A percentile compares a stretch with the other conserved stretches of the same genome.
Conservation (phyloP, 1,140 invertebrate species). For the Amphibalanus amphitrite region DNA sequence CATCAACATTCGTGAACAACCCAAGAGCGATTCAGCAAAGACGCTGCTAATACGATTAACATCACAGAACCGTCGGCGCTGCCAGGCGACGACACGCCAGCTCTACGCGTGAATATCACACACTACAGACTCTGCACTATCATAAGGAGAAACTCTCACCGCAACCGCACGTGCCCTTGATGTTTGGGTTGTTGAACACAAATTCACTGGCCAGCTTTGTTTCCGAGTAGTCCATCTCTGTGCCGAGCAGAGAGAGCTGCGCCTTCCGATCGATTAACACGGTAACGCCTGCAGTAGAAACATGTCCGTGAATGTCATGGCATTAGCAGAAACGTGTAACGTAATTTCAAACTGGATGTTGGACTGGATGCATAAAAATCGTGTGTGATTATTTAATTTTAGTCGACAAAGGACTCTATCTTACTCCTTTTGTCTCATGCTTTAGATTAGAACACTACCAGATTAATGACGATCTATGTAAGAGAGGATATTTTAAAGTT, state of each 20-base stretch:
- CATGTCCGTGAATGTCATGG: no score
- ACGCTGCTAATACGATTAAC: no score
- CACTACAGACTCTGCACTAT: not conserved
- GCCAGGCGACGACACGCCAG: no score
- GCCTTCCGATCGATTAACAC: slow-evolving; percentile 96
- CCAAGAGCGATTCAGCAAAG: no score
- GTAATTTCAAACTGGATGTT: not conserved
- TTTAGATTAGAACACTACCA: slow-evolving; percentile 6
- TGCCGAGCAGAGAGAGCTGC: slow-evolving; percentile 86
- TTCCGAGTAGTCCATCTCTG: slow-evolving; percentile 97
- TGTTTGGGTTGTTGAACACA: slow-evolving; percentile 99
- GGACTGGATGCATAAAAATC: not conserved
- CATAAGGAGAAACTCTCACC: slow-evolving; percentile 96
- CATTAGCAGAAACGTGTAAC: no score
- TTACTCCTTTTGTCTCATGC: no score
- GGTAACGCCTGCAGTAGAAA: slow-evolving; percentile 40
- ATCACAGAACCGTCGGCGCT: no score
- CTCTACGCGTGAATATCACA: not conserved
- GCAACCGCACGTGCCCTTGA: slow-evolving; percentile 98
- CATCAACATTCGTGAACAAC: no score
- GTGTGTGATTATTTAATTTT: not conserved
- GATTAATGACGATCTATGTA: slow-evolving; percentile 1
- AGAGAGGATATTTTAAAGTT: not conserved
- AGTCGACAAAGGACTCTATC: no score
- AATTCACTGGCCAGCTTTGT: slow-evolving; percentile 85